Base-by-base conservation (phyloP, 1,140 invertebrate genomes). In the Goniozus legneri region DNA sequence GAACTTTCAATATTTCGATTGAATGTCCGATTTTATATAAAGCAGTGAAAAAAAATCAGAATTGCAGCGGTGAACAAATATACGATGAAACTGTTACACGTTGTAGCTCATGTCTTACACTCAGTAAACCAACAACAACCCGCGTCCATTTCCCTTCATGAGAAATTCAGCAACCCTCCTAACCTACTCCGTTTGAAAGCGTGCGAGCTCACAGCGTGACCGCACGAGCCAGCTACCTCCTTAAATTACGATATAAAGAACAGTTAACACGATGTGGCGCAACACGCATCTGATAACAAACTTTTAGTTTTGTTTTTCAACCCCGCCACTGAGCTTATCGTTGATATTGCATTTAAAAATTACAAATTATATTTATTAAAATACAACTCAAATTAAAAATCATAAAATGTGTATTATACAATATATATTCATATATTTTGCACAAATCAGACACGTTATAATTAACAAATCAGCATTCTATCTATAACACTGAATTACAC, bases 201-300 rank as follows among this genome's bases (percentile, higher is more conserved):
- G 62, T 60, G 61, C 57, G 52, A 67, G 55, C 62, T 56, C 44
- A 50, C 39, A 43, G 27, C 54, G 47, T 55, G 55, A 57, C 52
- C 56, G 50, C 46, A 50, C 58, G 65, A 27, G 62, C 58, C 64
- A 61, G 60, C 60, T 60, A 66, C 66, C 66, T 67, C 58, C 62
- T 67, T 66, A 69, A 60, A 65, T 71, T 67, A 66, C 65, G 65
- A 65, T 67, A 67, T 69, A 69, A 71, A 56, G 57, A 67, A 64
- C 54, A 54, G 58, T 50, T 60, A 68, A 62, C 60, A 56, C 63
- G 56, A 67, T 54, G 60, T 65, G 58, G 57, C 57, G 42, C 46
- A 49, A 47, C 62, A 64, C 63, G n/a, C n/a, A n/a, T n/a, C n/a
- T n/a, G n/a, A n/a, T n/a, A n/a, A n/a, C n/a, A n/a, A n/a, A n/a